Conservation (phyloP, 1,140 invertebrate species). For the Copidosoma floridanum region DNA sequence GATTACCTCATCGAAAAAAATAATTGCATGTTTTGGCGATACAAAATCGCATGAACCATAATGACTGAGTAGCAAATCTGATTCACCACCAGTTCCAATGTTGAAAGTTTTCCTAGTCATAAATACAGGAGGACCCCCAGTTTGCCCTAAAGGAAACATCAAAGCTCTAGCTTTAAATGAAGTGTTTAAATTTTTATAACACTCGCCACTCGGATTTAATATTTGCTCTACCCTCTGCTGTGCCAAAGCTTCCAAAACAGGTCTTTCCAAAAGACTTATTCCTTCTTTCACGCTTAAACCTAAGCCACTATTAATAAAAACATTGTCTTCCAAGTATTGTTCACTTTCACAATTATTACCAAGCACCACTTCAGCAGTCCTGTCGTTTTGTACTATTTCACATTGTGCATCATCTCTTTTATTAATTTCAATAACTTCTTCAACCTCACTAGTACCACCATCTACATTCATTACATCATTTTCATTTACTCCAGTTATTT, state of each 20-base stretch:
- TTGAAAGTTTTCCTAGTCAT: constrained; percentile 76
- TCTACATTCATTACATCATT: too few species aligned
- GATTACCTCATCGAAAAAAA: constrained; percentile 85
- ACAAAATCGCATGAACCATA: constrained; percentile 77
- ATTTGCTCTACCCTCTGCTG: constrained; percentile 52
- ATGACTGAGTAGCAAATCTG: constrained; percentile 70
- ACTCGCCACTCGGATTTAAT: constrained; percentile 46
- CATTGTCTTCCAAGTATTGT: constrained; percentile 10
- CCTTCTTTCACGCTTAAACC: constrained; percentile 45
- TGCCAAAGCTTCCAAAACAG: constrained; percentile 49
- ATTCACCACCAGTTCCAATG: constrained; percentile 74
- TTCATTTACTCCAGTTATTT: too few species aligned
- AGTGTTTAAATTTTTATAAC: constrained; percentile 39
- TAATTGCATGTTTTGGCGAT: constrained; percentile 79
- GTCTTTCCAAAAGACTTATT: constrained; percentile 49
- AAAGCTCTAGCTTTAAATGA: constrained; percentile 45
- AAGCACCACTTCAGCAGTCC: constrained; percentile 8
- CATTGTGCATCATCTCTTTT: constrained; percentile 6
- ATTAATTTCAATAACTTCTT: too few species aligned
- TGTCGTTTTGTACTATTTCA: constrained; percentile 23
- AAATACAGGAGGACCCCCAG: constrained; percentile 59
- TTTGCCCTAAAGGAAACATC: constrained; percentile 57
- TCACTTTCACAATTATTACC: constrained; percentile 22
- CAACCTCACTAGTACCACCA: too few species aligned
- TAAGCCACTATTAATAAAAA: constrained; percentile 23